Evolutionary conservation across 2,797 vertebrate species (phyloP), one percentile per base, ranked within the genome.

Genomic region (Echeneis naucrates): DNA sequence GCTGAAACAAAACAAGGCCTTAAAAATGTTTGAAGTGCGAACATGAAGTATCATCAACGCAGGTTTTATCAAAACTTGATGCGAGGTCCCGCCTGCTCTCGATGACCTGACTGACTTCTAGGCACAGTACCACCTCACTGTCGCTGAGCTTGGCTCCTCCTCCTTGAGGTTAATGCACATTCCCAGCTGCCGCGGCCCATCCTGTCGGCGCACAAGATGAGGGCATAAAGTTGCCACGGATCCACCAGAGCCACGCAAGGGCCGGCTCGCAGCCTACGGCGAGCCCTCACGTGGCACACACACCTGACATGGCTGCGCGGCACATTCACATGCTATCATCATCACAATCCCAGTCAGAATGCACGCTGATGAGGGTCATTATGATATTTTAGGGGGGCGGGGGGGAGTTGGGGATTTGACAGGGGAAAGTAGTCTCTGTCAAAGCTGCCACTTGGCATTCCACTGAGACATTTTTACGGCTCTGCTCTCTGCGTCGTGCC

Each of bases 141-240:
- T 47, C 75, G 24, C 64, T 72, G 81, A 89, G 83, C 79, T 85
- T 87, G 72, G 71, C 85, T 74, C 75, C 85, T 75, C 84, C 81
- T n/a, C 80, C 12, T 8, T 62, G 71, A 81, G 82, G 68, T 87
- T 64, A 81, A 65, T 48, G 61, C 75, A 66, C 92, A 93, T 95
- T 94, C 93, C 84, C 94, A 95, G 94, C 94, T 95, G 93, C 87
- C 86, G 83, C 68, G 14, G 64, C 70, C 61, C 2, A 38, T 88
- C 84, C 79, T 61, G 54, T 85, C 33, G 65, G 38, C 79, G 78
- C 68, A 82, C 77, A 80, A 30, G 62, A 80, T n/a, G 68, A 78
- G 63, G 67, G 40, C 4, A 33, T 73, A 38, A 62, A 57, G 68
- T 62, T 72, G 68, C 62, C 12, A 35, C 69, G n/a, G 54, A 40